phyloP scores from a whole-genome alignment of 2,113 vertebrate genomes.

The Xenopus laevis region DNA sequence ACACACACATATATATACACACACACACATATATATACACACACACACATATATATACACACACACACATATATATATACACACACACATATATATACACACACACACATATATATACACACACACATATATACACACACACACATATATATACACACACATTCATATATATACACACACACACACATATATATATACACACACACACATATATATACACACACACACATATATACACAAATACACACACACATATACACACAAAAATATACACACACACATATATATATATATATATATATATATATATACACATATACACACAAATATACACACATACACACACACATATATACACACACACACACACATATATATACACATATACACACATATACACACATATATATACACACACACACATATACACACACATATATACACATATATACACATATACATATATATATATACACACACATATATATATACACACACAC shows the following conservation, averaged over 20 bases:
- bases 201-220: background rate
- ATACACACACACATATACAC: background rate
- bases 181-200: too few species aligned
- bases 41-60: background rate
- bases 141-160: background rate
- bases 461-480: background rate
- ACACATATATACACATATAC: too few species aligned
- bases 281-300: too few species aligned
- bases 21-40: background rate
- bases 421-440: background rate
- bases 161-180: background rate
- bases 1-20: too few species aligned
- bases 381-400: background rate
- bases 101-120: background rate
- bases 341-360: too few species aligned
- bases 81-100: background rate
- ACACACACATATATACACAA: background rate
- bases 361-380: too few species aligned
- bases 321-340: background rate
- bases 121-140: too few species aligned
- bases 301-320: background rate
- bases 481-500: background rate
- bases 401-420: slow-evolving; percentile 8
- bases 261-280: background rate
- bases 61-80: too few species aligned